Conservation (phyloP, 2,888 invertebrate genomes). For the Drosophila mimetica region DNA sequence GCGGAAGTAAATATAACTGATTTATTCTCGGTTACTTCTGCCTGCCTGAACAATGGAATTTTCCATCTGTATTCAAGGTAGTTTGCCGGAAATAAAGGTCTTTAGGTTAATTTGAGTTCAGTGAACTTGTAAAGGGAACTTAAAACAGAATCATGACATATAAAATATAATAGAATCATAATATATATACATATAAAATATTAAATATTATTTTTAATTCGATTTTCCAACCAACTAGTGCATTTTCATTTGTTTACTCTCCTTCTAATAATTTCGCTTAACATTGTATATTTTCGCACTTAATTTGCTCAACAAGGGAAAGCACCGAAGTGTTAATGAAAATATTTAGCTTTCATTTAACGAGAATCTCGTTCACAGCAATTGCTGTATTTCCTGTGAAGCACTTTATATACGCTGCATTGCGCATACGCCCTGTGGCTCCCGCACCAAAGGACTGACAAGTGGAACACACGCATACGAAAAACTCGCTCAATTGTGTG, state of each 20-base stretch:
- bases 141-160: too few relatives aligned
- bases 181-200: too few relatives aligned
- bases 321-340: conserved; percentile 29
- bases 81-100: background rate
- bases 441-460: conserved; percentile 10
- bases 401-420: conserved; percentile 8
- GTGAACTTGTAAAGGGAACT: background rate
- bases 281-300: conserved; percentile 19
- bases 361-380: conserved; percentile 17
- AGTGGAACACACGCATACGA: conserved; percentile 6
- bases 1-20: conserved; percentile 40
- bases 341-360: conserved; percentile 32
- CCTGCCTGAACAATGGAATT: conserved; percentile 5
- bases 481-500: background rate
- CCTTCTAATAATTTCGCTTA: background rate
- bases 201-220: too few relatives aligned
- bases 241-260: background rate
- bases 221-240: too few relatives aligned
- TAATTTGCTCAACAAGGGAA: conserved; percentile 13
- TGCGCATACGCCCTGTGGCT: conserved; percentile 43
- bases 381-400: conserved; percentile 8
- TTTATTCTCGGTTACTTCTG: conserved; percentile 21
- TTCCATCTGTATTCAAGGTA: background rate
- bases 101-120: background rate
- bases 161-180: too few relatives aligned